Evolutionary conservation across 2,797 vertebrate genomes (phyloP).

Genomic region (Halcyon leucocephala): DNA sequence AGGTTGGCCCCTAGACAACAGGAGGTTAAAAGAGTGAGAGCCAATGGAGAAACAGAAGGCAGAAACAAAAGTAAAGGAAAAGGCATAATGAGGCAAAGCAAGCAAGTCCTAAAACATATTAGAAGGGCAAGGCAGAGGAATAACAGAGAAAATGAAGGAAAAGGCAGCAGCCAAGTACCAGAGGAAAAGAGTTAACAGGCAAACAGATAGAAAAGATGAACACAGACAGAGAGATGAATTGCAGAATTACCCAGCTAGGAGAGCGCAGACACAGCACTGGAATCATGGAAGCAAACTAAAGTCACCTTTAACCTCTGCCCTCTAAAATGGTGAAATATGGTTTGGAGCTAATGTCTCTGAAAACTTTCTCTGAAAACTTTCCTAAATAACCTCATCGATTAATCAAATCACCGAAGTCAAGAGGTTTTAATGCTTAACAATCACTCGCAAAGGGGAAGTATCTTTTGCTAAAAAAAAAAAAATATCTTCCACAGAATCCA

Average conservation of each 20-base stretch:
- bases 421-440: not conserved
- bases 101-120: not conserved
- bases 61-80: not conserved
- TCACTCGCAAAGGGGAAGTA: not conserved
- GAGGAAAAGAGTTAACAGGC: not conserved
- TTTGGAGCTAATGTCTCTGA: not conserved
- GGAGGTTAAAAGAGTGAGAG: conserved; percentile 1
- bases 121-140: not conserved
- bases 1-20: not conserved
- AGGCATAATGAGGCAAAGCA: not conserved
- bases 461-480: not conserved
- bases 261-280: not conserved
- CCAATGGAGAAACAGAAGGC: not conserved
- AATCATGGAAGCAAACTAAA: not conserved
- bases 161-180: not conserved
- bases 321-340: not conserved
- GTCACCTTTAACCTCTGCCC: not conserved
- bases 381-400: not conserved
- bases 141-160: not conserved
- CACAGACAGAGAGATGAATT: not conserved
- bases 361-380: not conserved
- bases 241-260: not conserved
- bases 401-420: not conserved
- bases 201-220: not conserved
- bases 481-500: not conserved